Conservation (phyloP, 2,797 vertebrate species). For the Sebastes oblongus region DNA sequence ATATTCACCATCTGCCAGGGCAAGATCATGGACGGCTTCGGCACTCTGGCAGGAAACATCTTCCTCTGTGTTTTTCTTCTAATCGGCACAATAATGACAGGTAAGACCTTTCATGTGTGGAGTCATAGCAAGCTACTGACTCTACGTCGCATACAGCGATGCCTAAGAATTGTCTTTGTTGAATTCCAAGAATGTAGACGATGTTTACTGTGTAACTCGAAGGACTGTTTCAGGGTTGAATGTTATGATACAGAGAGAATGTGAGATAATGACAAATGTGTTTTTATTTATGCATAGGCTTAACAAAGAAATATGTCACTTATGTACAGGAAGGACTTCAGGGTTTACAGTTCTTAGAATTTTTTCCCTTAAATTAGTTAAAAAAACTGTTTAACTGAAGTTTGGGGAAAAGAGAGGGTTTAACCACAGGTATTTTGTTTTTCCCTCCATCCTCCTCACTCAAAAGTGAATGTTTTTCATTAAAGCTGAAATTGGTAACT, state of each 20-base stretch:
- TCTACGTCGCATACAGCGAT: background rate
- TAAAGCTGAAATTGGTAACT: background rate
- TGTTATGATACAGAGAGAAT: background rate
- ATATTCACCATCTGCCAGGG: conserved; percentile 94
- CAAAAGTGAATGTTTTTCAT: conserved; percentile 24
- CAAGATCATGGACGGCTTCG: conserved; percentile 88
- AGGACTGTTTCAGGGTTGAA: background rate
- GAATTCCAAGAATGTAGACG: conserved; percentile 17
- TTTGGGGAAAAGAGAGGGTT: background rate
- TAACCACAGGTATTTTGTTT: background rate
- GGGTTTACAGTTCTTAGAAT: background rate
- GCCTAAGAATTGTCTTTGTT: background rate
- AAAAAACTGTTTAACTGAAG: background rate
- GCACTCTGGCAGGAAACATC: conserved; percentile 88
- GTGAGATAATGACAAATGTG: background rate
- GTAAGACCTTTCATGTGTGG: conserved; percentile 63
- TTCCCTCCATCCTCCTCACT: background rate
- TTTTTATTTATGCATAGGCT: background rate
- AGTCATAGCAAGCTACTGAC: conserved; percentile 31
- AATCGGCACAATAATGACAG: conserved; percentile 88
- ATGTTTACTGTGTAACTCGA: conserved; percentile 7
- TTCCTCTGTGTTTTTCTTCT: conserved; percentile 92
- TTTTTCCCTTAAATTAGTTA: background rate
- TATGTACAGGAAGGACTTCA: background rate
- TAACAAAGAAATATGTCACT: background rate